Percentiles rank a stretch among this genome's conserved stretches.
These are phyloP conservation scores for Clunio marinus DNA, from an alignment of 2,888 invertebrate genomes.

Conservation along the genomic window DNA sequence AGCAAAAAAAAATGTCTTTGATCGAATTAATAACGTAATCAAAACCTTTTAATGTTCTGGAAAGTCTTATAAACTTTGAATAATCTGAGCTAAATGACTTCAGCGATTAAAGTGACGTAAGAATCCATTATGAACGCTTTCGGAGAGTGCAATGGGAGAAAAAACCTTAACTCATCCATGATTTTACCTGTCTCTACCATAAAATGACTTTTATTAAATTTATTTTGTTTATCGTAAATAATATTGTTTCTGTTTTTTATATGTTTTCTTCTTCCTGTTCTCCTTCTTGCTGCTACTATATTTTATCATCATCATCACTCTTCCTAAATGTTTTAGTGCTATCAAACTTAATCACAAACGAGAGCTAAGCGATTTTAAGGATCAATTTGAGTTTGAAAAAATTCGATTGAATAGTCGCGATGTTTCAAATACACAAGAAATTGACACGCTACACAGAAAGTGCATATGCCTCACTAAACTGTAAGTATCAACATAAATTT, in stretches of 20 bases:
- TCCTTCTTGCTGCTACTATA: background rate
- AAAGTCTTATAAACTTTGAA: too few relatives aligned
- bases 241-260: background rate
- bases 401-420: slow-evolving; percentile 50
- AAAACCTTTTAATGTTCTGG: too few relatives aligned
- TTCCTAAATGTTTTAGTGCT: slow-evolving; percentile 48
- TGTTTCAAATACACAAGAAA: slow-evolving; percentile 55
- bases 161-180: slow-evolving; percentile 16
- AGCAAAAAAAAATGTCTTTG: too few relatives aligned
- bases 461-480: slow-evolving; percentile 57
- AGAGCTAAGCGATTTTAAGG: slow-evolving; percentile 50
- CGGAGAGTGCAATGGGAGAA: too few relatives aligned
- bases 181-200: slow-evolving; percentile 14
- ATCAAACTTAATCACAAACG: slow-evolving; percentile 52
- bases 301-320: slow-evolving; percentile 4
- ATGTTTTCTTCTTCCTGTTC: slow-evolving; percentile 40
- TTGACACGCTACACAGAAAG: slow-evolving; percentile 56
- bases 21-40: too few relatives aligned
- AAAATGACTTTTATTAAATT: slow-evolving; percentile 1
- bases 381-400: slow-evolving; percentile 50
- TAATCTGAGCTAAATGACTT: too few relatives aligned
- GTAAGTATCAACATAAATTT: too few relatives aligned
- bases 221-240: slow-evolving; percentile 25
- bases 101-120: too few relatives aligned
- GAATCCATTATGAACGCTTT: too few relatives aligned